Percentiles rank a stretch among this genome's conserved stretches.
Evolutionary conservation across 1,140 invertebrate species (phyloP).

Genomic region (Contarinia nasturtii): DNA sequence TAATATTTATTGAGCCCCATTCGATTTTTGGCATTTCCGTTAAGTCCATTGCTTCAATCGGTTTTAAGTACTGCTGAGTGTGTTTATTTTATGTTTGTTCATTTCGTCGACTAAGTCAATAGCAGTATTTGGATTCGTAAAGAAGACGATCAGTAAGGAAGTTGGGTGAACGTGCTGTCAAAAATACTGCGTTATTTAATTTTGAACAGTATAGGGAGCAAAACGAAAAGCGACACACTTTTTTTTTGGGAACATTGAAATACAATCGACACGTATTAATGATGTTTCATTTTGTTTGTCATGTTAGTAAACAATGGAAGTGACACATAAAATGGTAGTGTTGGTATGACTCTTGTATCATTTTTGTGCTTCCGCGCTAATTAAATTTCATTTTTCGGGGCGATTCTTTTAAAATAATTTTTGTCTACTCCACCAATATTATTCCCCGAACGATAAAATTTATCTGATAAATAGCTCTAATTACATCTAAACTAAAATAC

Average conservation of each 20-base stretch:
- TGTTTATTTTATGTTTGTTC: no score
- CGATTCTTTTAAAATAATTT: no score
- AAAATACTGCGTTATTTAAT: not conserved
- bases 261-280: not conserved
- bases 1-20: no score
- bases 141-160: no score
- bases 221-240: no score
- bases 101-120: not conserved
- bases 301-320: no score
- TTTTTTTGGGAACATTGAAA: not conserved
- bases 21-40: not conserved
- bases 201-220: not conserved
- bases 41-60: no score
- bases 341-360: no score
- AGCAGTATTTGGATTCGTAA: not conserved
- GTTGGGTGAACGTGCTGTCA: no score
- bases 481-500: not conserved
- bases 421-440: not conserved
- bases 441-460: not conserved
- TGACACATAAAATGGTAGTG: not conserved
- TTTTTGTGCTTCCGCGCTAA: no score
- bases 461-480: not conserved
- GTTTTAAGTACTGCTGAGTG: no score
- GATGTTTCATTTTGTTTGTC: not conserved
- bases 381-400: no score